These are phyloP conservation scores for Lagopus muta DNA, from an alignment of 2,113 vertebrate species.

Conservation along the genomic window DNA sequence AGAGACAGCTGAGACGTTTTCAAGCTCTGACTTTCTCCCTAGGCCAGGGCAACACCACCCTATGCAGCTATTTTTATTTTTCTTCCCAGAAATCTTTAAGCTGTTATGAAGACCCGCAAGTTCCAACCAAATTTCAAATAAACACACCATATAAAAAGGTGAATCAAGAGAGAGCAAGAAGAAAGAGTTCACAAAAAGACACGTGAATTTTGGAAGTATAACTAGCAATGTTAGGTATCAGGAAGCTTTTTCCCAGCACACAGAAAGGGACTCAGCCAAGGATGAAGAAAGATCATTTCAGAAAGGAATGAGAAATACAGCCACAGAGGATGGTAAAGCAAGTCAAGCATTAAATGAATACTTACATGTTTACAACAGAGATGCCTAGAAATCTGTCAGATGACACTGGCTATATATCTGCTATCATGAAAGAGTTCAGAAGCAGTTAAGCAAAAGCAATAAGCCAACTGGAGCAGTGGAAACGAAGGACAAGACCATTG, in stretches of 20 bases:
- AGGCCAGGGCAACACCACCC: neutral
- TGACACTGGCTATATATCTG: conserved; percentile 63
- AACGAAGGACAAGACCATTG: conserved; percentile 52
- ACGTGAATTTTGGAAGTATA: neutral
- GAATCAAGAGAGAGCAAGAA: neutral
- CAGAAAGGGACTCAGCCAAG: conserved; percentile 71
- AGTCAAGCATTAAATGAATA: conserved; percentile 86
- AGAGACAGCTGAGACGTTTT: neutral
- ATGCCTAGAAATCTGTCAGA: conserved; percentile 75
- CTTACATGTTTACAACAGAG: conserved; percentile 81
- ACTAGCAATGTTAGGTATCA: conserved; percentile 57
- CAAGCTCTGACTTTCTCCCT: neutral
- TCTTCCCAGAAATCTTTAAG: neutral
- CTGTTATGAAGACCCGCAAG: neutral
- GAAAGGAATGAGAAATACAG: conserved; percentile 79
- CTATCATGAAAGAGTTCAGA: conserved; percentile 52
- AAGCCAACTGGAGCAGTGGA: conserved; percentile 52
- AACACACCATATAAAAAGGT: neutral
- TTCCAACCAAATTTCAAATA: neutral
- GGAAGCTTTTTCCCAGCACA: conserved; percentile 63
- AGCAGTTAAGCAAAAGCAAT: conserved; percentile 50
- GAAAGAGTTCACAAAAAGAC: neutral
- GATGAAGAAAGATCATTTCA: conserved; percentile 80
- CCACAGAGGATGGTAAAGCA: conserved; percentile 75
- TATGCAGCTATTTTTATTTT: neutral